Evolutionary conservation across 2,888 invertebrate genomes (phyloP).

Genomic region (Folsomia candida): DNA sequence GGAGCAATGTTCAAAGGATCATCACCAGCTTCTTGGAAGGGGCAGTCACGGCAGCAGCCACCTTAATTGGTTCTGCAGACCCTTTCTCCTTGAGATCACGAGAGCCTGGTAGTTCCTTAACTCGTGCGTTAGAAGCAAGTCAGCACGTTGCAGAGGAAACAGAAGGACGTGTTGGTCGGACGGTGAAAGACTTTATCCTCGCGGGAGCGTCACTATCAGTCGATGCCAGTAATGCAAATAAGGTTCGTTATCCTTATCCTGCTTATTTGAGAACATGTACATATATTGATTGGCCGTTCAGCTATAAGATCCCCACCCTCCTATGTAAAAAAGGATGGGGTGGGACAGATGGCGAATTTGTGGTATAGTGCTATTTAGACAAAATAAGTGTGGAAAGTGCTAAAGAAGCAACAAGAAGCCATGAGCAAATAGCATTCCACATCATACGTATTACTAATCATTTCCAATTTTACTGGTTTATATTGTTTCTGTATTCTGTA

Average conservation of each 20-base stretch:
- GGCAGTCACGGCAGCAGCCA: constrained; percentile 35
- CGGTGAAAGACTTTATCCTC: constrained; percentile 34
- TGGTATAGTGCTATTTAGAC: too few relatives aligned
- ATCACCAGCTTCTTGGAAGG: constrained; percentile 39
- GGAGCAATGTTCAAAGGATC: constrained; percentile 15
- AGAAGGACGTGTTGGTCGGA: constrained; percentile 32
- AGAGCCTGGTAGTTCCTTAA: background rate
- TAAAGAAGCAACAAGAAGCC: too few relatives aligned
- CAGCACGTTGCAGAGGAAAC: constrained; percentile 15
- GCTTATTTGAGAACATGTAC: too few relatives aligned
- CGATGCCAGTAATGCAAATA: constrained; percentile 20
- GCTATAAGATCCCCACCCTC: too few relatives aligned
- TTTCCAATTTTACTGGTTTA: too few relatives aligned
- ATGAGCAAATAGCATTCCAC: too few relatives aligned
- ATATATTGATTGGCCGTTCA: too few relatives aligned
- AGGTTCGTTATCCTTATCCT: constrained; percentile 16
- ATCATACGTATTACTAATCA: too few relatives aligned
- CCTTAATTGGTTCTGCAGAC: constrained; percentile 39
- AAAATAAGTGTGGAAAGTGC: too few relatives aligned
- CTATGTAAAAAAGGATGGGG: too few relatives aligned
- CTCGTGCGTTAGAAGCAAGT: background rate
- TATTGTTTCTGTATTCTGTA: too few relatives aligned
- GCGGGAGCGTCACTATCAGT: constrained; percentile 31
- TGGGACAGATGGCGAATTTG: too few relatives aligned
- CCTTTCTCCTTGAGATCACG: constrained; percentile 36